Evolutionary conservation across 2,888 invertebrate species (phyloP).

Genomic region (Patella caerulea): DNA sequence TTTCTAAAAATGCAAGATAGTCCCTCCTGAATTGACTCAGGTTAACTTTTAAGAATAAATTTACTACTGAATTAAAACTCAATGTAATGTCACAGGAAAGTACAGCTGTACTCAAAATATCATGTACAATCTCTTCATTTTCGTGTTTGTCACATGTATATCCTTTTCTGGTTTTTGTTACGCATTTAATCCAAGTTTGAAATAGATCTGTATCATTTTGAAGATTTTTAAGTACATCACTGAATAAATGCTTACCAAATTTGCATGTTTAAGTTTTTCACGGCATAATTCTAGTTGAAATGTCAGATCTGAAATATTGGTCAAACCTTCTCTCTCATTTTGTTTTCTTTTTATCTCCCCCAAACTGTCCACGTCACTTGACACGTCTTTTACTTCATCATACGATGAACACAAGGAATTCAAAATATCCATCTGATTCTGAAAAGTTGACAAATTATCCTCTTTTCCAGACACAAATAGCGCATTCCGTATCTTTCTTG

Average conservation of each 20-base stretch:
- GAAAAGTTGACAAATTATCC: background rate
- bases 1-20: conserved; percentile 19
- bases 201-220: no score
- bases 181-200: no score
- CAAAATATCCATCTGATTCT: background rate
- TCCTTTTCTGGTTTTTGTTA: no score
- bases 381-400: background rate
- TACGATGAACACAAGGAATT: background rate
- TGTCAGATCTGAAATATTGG: conserved; percentile 15
- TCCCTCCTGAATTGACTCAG: conserved; percentile 15
- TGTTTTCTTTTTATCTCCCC: conserved; percentile 19
- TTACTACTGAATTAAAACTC: no score
- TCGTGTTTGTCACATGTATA: no score
- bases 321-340: conserved; percentile 22
- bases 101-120: no score
- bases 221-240: background rate
- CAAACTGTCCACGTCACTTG: background rate
- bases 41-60: no score
- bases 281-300: conserved; percentile 18
- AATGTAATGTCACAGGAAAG: no score
- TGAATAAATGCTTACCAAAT: background rate
- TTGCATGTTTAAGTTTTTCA: conserved; percentile 14
- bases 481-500: conserved; percentile 2
- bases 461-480: conserved; percentile 7
- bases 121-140: no score